Conservation (phyloP, 2,113 vertebrate genomes). For the Orthonyx spaldingii region DNA sequence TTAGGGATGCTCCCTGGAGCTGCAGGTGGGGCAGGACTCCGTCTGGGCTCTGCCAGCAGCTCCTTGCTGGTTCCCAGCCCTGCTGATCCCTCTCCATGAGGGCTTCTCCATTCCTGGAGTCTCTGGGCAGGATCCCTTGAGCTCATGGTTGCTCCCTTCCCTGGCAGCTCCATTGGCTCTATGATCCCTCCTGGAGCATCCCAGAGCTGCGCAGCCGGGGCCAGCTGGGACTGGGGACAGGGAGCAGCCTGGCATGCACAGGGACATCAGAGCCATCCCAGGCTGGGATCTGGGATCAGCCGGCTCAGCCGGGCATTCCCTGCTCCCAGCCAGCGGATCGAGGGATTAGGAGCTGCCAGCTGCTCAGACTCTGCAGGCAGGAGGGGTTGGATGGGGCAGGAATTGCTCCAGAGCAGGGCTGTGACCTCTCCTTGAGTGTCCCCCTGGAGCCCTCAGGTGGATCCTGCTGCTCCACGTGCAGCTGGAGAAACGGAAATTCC, state of each 20-base stretch:
- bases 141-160: background rate
- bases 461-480: background rate
- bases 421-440: background rate
- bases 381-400: background rate
- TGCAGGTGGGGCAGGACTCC: too few relatives aligned
- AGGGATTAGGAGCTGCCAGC: background rate
- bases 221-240: background rate
- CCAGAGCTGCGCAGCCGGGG: background rate
- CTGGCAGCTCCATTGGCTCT: background rate
- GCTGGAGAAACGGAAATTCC: background rate
- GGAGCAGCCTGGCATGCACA: background rate
- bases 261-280: background rate
- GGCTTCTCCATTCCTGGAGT: background rate
- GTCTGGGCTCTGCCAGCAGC: background rate
- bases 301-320: background rate
- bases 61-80: background rate
- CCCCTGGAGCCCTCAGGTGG: background rate
- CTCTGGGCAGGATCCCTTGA: background rate
- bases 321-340: rapidly evolving
- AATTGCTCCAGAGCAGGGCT: background rate
- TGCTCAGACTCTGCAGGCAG: background rate
- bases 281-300: background rate
- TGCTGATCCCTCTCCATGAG: background rate
- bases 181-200: background rate
- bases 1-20: background rate